Base-by-base conservation (phyloP, 2,888 invertebrate species). In the Neoitamus cyanurus region DNA sequence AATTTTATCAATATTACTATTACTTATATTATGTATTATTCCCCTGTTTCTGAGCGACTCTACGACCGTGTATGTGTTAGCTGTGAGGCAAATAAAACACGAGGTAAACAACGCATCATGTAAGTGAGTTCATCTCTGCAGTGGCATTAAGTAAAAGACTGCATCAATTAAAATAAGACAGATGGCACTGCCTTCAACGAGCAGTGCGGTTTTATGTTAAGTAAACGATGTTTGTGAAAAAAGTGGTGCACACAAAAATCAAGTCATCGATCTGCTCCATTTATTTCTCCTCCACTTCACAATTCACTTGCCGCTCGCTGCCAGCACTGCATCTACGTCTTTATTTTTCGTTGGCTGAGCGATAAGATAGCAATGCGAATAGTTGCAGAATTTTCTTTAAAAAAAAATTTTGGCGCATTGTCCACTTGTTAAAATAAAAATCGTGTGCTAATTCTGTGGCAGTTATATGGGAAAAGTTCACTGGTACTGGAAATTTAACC, bases 401-500 rank as follows among this genome's bases (percentile, higher is more conserved):
- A 58, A 58, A 58, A 58, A 58, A 58, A 20, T 13, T 20, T 30
- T 31, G 28, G 70, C 31, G 31, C 70, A 70, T 70, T 70, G 31
- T 70, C n/a, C 70, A 70, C 7, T 31, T 70, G 70, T 70, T 30
- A 70, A 70, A 70, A 70, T 70, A 70, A 70, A 30, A 70, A 70
- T 70, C 11, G 31, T 30, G 70, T 70, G 70, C 70, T 31, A 70
- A 30, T 70, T 70, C 31, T 30, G 70, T 70, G 6, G 5, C n/a
- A 31, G 31, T 70, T 70, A 70, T 31, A 70, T 70, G 70, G 31
- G n/a, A 30, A 70, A 70, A 70, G 30, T 70, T 70, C n/a, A 30
- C 69, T 70, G 11, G 28, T 69, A 6, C 30, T 70, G 31, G n/a
- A 31, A 70, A 31, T 70, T 31, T 70, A 31, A 31, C 70, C 70